Evolutionary conservation across 92 coral and sea anemone species (phyloP).

Genomic region (Bergia sp.): DNA sequence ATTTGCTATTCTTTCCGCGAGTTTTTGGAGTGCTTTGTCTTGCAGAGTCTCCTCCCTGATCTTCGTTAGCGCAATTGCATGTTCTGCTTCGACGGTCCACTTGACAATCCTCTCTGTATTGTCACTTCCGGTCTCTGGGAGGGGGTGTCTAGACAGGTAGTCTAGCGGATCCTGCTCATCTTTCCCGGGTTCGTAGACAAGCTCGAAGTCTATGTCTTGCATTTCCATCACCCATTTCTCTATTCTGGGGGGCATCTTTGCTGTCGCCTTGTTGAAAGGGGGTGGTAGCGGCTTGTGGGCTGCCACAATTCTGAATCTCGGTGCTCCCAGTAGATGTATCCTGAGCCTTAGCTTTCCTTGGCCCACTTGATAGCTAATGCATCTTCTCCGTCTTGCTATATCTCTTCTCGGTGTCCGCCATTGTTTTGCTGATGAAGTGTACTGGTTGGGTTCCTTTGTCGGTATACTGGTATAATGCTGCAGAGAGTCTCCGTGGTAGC

Average conservation of each 20-base stretch:
- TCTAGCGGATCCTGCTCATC: slow-evolving; percentile 65
- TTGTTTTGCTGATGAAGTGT: slow-evolving; percentile 68
- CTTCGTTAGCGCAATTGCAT: too few species aligned
- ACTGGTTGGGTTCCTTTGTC: slow-evolving; percentile 58
- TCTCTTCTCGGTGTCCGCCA: slow-evolving; percentile 58
- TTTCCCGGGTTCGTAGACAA: slow-evolving; percentile 62
- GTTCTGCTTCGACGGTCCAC: slow-evolving; percentile 33
- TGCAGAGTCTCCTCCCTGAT: too few species aligned
- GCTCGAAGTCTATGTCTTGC: slow-evolving; percentile 71
- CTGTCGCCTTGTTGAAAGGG: slow-evolving; percentile 62
- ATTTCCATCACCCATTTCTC: slow-evolving; percentile 71
- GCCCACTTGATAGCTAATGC: slow-evolving; percentile 63
- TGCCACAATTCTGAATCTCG: slow-evolving; percentile 52
- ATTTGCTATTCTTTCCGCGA: too few species aligned
- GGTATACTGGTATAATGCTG: slow-evolving; percentile 63
- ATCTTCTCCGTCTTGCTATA: slow-evolving; percentile 74
- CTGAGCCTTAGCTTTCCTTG: slow-evolving; percentile 53
- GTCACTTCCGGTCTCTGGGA: slow-evolving; percentile 57
- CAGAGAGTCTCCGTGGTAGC: slow-evolving; percentile 63
- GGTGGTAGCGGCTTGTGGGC: slow-evolving; percentile 63
- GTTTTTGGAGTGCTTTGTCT: too few species aligned
- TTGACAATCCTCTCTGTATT: slow-evolving; percentile 6
- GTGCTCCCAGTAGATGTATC: slow-evolving; percentile 70
- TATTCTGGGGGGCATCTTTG: slow-evolving; percentile 55
- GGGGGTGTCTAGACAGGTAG: slow-evolving; percentile 65